Evolutionary conservation across 2,888 invertebrate species (phyloP), one percentile per base, ranked within the genome.

Genomic region (Campopleginae sp.): DNA sequence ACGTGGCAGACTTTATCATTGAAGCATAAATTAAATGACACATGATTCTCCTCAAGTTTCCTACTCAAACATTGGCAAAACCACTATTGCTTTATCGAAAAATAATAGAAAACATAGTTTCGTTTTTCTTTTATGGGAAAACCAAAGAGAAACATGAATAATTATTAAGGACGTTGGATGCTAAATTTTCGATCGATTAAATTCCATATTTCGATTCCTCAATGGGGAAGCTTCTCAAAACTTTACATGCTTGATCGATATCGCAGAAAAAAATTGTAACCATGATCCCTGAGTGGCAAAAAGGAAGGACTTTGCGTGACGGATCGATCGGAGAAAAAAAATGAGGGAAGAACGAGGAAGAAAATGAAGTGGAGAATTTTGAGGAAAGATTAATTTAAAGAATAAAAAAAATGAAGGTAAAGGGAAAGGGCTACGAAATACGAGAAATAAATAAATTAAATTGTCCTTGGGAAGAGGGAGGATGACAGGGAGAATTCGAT

Each of bases 361-460:
- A 31, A 58, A 76, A 48, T 19, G 38, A 38, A 19, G 65, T n/a
- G 70, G 17, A 12, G 14, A 38, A 71, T 48, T 6, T 38, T 14
- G 27, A 61, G 42, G n/a, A 42, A 23, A 61, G 23, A 14, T 48
- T 14, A 81, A 14, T 6, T 58, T 31, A 8, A 42, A 31, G 58
- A 12, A n/a, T 17, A 33, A 51, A n/a, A n/a, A 48, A 31, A 44
- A 44, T 38, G 12, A 12, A 10, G 27, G 46, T 27, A 58, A 65
- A 38, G 46, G 66, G n/a, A 66, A 38, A 27, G 63, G 74, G 74
- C 48, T 84, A 82, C 65, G 61, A 80, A 72, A 78, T 79, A 85
- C 68, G 80, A 81, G 75, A 80, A 82, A 87, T 78, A 84, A 63
- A 58, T 58, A 86, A 86, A 82, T 87, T 74, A 82, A 82, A 87